These are phyloP conservation scores for Agrotis ipsilon DNA, from an alignment of 2,888 invertebrate species.

Conservation along the genomic window DNA sequence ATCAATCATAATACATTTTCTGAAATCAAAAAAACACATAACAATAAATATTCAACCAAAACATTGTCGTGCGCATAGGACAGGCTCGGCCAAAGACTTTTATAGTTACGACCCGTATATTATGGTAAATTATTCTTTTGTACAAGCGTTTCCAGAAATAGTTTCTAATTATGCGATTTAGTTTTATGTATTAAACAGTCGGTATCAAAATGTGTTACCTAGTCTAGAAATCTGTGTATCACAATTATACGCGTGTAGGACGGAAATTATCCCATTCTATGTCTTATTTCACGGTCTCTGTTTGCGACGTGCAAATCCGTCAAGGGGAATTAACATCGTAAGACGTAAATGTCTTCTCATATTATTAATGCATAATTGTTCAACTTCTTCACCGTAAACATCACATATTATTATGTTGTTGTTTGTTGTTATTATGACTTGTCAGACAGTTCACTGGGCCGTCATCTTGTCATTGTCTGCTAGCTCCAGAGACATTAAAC, in stretches of 20 bases:
- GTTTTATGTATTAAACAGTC: conserved; percentile 7
- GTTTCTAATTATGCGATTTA: neutral
- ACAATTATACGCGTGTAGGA: no score
- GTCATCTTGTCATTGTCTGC: neutral
- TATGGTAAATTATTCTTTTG: conserved; percentile 40
- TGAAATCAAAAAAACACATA: no score
- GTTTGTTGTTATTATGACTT: neutral
- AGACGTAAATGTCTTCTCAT: neutral
- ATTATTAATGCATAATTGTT: conserved; percentile 8
- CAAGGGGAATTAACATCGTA: neutral
- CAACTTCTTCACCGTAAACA: conserved; percentile 6
- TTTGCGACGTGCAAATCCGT: no score
- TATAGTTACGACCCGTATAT: conserved; percentile 25
- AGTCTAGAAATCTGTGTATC: no score
- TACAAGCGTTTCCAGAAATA: neutral
- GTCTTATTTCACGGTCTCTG: no score
- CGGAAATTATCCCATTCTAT: no score
- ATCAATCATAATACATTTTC: no score
- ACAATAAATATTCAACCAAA: neutral
- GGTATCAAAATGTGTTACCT: no score
- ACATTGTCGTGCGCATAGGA: neutral
- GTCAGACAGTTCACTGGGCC: neutral
- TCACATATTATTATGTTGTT: conserved; percentile 6
- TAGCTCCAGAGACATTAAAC: no score
- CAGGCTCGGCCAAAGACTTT: neutral